Evolutionary conservation across 2,797 vertebrate species (phyloP).

Genomic region (Alcedo atthis): DNA sequence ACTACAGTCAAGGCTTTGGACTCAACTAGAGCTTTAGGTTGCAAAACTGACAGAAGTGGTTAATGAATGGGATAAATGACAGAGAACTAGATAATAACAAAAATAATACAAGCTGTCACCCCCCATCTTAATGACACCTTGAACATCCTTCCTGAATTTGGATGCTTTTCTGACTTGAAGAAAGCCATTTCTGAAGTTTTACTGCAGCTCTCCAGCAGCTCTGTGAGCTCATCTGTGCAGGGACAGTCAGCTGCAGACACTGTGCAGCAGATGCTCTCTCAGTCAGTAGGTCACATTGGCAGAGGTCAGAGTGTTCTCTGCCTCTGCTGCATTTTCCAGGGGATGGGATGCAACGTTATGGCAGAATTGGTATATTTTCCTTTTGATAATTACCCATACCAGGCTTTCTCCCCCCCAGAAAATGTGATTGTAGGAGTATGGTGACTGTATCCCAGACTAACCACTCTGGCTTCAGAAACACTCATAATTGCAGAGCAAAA

Average conservation of each 20-base stretch:
- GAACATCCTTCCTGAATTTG: not conserved
- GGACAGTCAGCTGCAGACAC: not conserved
- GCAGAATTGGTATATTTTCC: not conserved
- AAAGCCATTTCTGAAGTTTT: not conserved
- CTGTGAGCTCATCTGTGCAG: not conserved
- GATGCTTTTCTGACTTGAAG: not conserved
- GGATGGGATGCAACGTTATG: not conserved
- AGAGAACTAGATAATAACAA: not conserved
- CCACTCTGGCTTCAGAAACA: not conserved
- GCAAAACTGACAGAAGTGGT: not conserved
- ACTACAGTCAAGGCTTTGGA: not conserved
- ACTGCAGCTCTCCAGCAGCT: not conserved
- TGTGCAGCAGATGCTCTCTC: not conserved
- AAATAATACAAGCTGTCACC: not conserved
- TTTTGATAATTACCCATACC: not conserved
- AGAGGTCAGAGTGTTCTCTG: not conserved
- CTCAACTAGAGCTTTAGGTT: not conserved
- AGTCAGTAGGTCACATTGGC: not conserved
- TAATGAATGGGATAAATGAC: not conserved
- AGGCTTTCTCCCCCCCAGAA: not conserved
- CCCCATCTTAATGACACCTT: not conserved
- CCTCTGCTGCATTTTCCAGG: not conserved
- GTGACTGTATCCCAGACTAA: not conserved
- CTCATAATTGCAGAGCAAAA: not conserved
- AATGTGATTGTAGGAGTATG: not conserved